Evolutionary conservation across 2,113 vertebrate genomes (phyloP).

Genomic region (Thunnus thynnus): DNA sequence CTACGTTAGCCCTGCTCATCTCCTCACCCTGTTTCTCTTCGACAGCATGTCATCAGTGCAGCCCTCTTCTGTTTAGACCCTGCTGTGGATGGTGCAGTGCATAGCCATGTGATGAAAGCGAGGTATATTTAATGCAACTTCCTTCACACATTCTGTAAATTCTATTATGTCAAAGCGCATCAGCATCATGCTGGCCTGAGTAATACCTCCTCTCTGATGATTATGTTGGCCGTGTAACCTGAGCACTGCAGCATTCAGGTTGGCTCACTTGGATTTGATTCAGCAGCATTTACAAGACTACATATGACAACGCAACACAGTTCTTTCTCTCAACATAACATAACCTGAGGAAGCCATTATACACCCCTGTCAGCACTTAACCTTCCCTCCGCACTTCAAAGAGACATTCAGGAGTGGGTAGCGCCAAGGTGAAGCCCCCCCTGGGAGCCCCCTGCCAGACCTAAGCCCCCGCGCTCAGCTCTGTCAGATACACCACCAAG

Average conservation of each 20-base stretch:
- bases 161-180: slow-evolving; percentile 50
- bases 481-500: slow-evolving; percentile 20
- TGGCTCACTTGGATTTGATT: slow-evolving; percentile 53
- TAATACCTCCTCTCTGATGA: slow-evolving; percentile 43
- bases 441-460: slow-evolving; percentile 42
- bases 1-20: slow-evolving; percentile 40
- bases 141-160: slow-evolving; percentile 39
- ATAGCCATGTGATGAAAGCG: slow-evolving; percentile 60
- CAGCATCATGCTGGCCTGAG: slow-evolving; percentile 30
- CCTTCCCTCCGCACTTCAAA: slow-evolving; percentile 65
- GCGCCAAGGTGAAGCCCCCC: slow-evolving; percentile 52
- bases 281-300: slow-evolving; percentile 62
- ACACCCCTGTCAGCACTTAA: slow-evolving; percentile 67
- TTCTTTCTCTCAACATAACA: slow-evolving; percentile 41
- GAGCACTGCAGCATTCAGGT: slow-evolving; percentile 53
- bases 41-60: slow-evolving; percentile 56
- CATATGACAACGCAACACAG: slow-evolving; percentile 54
- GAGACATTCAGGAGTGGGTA: slow-evolving; percentile 51
- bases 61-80: slow-evolving; percentile 43
- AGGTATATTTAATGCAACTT: slow-evolving; percentile 52
- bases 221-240: slow-evolving; percentile 51
- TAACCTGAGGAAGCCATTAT: slow-evolving; percentile 60
- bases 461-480: slow-evolving; percentile 26
- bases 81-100: slow-evolving; percentile 53
- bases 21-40: slow-evolving; percentile 31